Evolutionary conservation across 2,888 invertebrate genomes (phyloP).

Genomic region (Agrochola lychnidis): DNA sequence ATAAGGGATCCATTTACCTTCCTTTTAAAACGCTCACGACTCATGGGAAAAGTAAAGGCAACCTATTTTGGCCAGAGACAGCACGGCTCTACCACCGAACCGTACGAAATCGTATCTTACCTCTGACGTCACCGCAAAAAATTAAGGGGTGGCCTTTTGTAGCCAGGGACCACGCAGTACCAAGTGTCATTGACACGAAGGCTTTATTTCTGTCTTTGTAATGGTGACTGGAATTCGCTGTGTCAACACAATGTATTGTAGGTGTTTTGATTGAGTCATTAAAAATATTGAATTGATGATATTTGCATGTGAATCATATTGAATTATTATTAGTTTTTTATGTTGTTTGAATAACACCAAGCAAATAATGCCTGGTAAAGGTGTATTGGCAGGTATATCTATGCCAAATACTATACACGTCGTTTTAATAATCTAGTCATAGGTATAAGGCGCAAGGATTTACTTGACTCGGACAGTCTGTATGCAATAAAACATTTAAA

Average conservation of each 20-base stretch:
- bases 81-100: too few relatives aligned
- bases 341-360: constrained; percentile 6
- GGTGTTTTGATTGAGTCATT: constrained; percentile 56
- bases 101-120: not conserved
- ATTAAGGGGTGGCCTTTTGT: constrained; percentile 24
- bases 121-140: constrained; percentile 25
- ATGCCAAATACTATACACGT: not conserved
- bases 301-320: constrained; percentile 50
- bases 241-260: constrained; percentile 43
- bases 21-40: not conserved
- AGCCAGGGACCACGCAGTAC: constrained; percentile 2
- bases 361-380: too few relatives aligned
- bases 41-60: not conserved
- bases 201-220: constrained; percentile 31
- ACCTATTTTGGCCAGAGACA: not conserved
- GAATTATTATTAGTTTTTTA: not conserved
- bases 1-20: not conserved
- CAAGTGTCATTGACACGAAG: constrained; percentile 45
- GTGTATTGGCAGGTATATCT: not conserved
- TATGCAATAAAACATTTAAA: not conserved
- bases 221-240: constrained; percentile 38
- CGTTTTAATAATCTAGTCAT: constrained; percentile 2
- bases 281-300: constrained; percentile 43
- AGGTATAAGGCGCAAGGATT: not conserved
- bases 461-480: not conserved